Conservation (phyloP, 1,140 invertebrate genomes). For the Phocides pigmalion region DNA sequence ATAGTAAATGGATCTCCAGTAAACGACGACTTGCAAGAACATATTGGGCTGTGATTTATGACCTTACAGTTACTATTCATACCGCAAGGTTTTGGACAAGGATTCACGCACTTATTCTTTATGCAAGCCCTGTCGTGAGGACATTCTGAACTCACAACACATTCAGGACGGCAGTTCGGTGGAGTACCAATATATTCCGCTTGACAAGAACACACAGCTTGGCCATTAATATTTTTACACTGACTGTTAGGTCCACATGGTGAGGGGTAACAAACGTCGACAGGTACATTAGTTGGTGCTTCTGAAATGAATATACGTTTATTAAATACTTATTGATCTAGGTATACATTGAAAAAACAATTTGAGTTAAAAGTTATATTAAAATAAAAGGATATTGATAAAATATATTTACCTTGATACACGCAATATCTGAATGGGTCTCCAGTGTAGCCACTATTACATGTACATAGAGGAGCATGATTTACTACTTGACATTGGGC, state of each 20-base stretch:
- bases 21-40: constrained; percentile 85
- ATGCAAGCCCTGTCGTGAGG: constrained; percentile 85
- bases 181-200: constrained; percentile 85
- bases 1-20: constrained; percentile 87
- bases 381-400: background rate
- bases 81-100: constrained; percentile 86
- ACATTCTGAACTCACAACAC: constrained; percentile 86
- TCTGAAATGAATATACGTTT: constrained; percentile 52
- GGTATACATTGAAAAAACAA: too few relatives aligned
- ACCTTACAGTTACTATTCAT: constrained; percentile 85
- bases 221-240: constrained; percentile 83
- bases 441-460: constrained; percentile 87
- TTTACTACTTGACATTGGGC: constrained; percentile 89
- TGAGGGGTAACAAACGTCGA: constrained; percentile 85
- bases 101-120: constrained; percentile 86
- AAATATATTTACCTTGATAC: constrained; percentile 67
- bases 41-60: constrained; percentile 88
- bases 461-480: constrained; percentile 87
- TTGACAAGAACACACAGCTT: constrained; percentile 87
- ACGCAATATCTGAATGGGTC: constrained; percentile 89
- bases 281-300: constrained; percentile 50
- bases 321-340: too few relatives aligned
- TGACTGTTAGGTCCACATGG: constrained; percentile 88
- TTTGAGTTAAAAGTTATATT: background rate
- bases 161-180: constrained; percentile 86